Percentiles rank a stretch among this genome's conserved stretches.
Conservation (phyloP, 2,797 vertebrate genomes). For the Hapalemur alaotrensis region DNA sequence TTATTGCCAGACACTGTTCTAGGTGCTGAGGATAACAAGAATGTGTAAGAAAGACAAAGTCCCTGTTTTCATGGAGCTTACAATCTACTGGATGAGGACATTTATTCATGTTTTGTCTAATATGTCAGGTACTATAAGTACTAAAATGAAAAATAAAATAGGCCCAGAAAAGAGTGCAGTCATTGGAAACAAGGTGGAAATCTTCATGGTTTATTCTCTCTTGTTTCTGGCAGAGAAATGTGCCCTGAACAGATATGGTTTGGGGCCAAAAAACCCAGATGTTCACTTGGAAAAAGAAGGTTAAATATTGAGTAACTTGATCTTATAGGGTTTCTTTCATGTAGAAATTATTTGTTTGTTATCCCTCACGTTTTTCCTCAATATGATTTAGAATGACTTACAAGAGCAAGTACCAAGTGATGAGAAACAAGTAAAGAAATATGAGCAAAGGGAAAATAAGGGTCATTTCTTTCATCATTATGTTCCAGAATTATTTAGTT, state of each 20-base stretch:
- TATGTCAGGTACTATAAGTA: not conserved
- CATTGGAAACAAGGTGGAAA: not conserved
- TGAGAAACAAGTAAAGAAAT: slow-evolving; percentile 55
- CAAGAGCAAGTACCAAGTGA: not conserved
- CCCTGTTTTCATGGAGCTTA: not conserved
- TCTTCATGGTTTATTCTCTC: not conserved
- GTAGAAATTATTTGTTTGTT: slow-evolving; percentile 37
- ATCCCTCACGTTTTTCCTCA: slow-evolving; percentile 26
- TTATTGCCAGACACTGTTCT: not conserved
- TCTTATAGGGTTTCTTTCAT: slow-evolving; percentile 17
- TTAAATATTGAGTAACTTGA: slow-evolving; percentile 38
- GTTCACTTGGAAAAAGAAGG: not conserved
- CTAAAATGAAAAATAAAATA: not conserved
- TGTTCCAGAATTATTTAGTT: slow-evolving; percentile 44
- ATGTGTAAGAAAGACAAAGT: not conserved
- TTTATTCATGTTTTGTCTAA: not conserved
- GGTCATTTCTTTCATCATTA: slow-evolving; percentile 47
- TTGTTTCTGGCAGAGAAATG: not conserved
- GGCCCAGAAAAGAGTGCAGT: not conserved
- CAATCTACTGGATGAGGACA: not conserved
- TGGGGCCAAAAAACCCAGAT: not conserved
- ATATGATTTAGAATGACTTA: slow-evolving; percentile 24
- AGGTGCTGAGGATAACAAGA: not conserved
- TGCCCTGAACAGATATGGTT: not conserved
- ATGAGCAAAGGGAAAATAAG: slow-evolving; percentile 29